These are phyloP conservation scores for Crotalus helleri DNA, from an alignment of 2,113 vertebrate species.

Conservation along the genomic window DNA sequence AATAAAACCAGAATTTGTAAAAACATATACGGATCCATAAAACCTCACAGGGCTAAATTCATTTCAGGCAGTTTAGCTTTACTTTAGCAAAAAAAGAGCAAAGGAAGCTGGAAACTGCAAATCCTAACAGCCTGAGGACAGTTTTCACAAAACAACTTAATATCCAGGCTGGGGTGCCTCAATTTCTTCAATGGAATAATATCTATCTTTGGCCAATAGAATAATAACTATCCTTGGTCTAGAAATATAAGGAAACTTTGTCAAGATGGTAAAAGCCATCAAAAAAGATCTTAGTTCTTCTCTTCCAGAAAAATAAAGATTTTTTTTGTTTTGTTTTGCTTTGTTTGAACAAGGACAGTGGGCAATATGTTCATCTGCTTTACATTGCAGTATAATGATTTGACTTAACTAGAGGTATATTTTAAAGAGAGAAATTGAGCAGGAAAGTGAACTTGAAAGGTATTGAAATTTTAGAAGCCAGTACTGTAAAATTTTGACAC, in stretches of 20 bases:
- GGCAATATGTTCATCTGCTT: fast-evolving
- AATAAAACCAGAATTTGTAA: not conserved
- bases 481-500: too few species aligned
- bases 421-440: not conserved
- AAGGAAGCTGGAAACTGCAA: not conserved
- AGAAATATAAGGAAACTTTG: not conserved
- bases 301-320: not conserved
- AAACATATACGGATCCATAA: not conserved
- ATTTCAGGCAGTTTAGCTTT: not conserved
- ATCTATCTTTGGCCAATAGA: not conserved
- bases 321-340: not conserved
- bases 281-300: not conserved
- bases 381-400: not conserved
- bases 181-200: not conserved
- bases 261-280: not conserved
- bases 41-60: not conserved
- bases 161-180: not conserved
- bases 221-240: not conserved
- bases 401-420: not conserved
- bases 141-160: not conserved
- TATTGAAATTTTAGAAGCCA: not conserved
- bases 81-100: not conserved
- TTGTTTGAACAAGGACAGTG: not conserved
- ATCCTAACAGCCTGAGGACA: not conserved
- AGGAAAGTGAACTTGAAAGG: not conserved